These are phyloP conservation scores for Crossocerus cetratus DNA, from an alignment of 2,888 invertebrate species.

Conservation along the genomic window DNA sequence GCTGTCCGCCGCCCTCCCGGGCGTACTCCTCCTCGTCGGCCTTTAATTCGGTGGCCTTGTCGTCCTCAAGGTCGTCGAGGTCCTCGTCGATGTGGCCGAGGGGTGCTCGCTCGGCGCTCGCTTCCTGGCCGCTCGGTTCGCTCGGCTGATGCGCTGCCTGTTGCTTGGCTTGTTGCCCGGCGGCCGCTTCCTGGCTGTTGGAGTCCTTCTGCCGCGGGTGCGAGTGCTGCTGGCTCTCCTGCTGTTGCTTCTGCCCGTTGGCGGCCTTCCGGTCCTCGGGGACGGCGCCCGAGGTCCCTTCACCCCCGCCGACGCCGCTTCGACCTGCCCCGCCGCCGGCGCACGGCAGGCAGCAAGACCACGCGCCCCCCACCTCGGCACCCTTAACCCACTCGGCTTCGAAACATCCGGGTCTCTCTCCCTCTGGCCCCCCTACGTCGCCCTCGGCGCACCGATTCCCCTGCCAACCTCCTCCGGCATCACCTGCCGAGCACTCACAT, in stretches of 20 bases:
- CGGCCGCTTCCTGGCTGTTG: conserved; percentile 54
- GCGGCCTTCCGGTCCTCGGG: conserved; percentile 80
- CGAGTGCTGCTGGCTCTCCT: conserved; percentile 67
- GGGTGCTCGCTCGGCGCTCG: conserved; percentile 62
- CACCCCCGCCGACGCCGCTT: conserved; percentile 73
- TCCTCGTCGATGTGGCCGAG: conserved; percentile 70
- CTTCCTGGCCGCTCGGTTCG: conserved; percentile 56
- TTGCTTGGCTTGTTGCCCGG: conserved; percentile 60
- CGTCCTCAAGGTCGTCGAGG: conserved; percentile 59
- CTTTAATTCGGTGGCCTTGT: conserved; percentile 48
- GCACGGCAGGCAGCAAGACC: conserved; percentile 78
- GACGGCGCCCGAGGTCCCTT: conserved; percentile 79
- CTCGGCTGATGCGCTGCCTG: conserved; percentile 66
- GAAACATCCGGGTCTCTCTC: conserved; percentile 65
- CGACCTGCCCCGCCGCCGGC: conserved; percentile 78
- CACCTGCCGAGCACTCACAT: no score
- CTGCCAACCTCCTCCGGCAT: no score
- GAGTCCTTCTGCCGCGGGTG: conserved; percentile 16
- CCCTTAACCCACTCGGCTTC: conserved; percentile 76
- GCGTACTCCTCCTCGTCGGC: conserved; percentile 61
- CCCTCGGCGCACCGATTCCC: no score
- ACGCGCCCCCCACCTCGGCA: conserved; percentile 78
- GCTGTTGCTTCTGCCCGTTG: conserved; percentile 70
- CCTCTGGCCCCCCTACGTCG: no score
- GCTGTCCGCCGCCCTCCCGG: conserved; percentile 78